Evolutionary conservation across 2,888 invertebrate genomes (phyloP).

Genomic region (Choreutis nemorana): DNA sequence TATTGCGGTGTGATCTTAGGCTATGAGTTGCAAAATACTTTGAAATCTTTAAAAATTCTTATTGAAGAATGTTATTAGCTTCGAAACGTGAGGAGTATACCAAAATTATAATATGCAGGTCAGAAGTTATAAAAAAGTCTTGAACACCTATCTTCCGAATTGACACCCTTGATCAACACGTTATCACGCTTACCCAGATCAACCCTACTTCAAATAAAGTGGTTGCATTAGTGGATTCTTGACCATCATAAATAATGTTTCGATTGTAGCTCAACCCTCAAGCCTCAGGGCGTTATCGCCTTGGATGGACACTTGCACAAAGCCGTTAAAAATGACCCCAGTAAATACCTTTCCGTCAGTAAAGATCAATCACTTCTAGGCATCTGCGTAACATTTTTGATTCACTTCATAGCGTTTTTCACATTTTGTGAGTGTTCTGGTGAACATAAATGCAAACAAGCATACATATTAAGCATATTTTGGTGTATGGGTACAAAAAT

Average conservation of each 20-base stretch:
- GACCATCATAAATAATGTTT: constrained; percentile 36
- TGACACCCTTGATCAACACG: too few species aligned
- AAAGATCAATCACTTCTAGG: constrained; percentile 39
- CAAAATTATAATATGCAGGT: too few species aligned
- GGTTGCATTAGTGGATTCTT: constrained; percentile 18
- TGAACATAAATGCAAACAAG: too few species aligned
- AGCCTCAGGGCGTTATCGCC: constrained; percentile 22
- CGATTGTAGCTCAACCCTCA: constrained; percentile 34
- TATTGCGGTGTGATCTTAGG: constrained; percentile 44
- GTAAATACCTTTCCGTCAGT: constrained; percentile 42
- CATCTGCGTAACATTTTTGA: too few species aligned
- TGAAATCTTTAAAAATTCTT: too few species aligned
- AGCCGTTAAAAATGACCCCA: constrained; percentile 54
- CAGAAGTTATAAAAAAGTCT: too few species aligned
- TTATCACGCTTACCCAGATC: too few species aligned
- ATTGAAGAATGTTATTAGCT: too few species aligned
- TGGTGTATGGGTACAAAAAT: constrained; percentile 6
- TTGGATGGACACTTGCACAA: constrained; percentile 42
- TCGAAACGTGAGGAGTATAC: too few species aligned
- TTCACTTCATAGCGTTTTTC: too few species aligned
- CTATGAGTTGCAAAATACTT: not conserved
- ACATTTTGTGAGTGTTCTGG: too few species aligned
- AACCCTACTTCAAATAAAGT: constrained; percentile 2
- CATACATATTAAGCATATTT: constrained; percentile 6
- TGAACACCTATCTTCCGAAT: too few species aligned